Percentiles rank a stretch among this genome's conserved stretches.
phyloP scores from a whole-genome alignment of 2,113 vertebrate species.

The Zeus faber region DNA sequence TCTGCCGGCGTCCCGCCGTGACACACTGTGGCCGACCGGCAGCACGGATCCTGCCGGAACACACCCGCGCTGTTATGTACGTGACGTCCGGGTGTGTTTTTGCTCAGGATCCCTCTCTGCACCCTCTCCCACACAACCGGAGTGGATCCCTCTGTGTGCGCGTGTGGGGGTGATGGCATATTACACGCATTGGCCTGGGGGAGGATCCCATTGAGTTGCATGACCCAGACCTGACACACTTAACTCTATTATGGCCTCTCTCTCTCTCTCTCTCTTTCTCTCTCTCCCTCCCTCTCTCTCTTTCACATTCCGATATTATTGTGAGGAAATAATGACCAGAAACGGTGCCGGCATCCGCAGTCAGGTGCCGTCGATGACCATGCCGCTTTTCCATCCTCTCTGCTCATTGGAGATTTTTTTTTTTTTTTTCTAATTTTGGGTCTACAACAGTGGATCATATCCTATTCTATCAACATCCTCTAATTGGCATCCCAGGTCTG shows the following conservation, averaged over 20 bases:
- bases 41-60: constrained; percentile 20
- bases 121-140: constrained; percentile 3
- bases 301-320: constrained; percentile 23
- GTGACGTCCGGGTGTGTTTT: neutral
- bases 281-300: constrained; percentile 20
- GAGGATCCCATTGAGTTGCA: constrained; percentile 37
- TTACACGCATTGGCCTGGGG: constrained; percentile 34
- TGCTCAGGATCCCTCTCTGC: too few species aligned
- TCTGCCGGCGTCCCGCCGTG: neutral
- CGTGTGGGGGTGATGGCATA: constrained; percentile 27
- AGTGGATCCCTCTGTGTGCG: too few species aligned
- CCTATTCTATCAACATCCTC: too few species aligned
- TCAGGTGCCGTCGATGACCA: too few species aligned
- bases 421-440: too few species aligned
- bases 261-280: neutral
- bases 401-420: too few species aligned
- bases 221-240: constrained; percentile 61
- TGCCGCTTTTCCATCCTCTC: too few species aligned
- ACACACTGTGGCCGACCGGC: neutral
- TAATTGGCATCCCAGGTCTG: too few species aligned
- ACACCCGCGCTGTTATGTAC: neutral
- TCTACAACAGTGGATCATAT: too few species aligned
- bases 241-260: constrained; percentile 1
- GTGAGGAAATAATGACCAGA: too few species aligned
- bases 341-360: too few species aligned